Base-by-base conservation (phyloP, 2,797 vertebrate genomes). In the Nothura maculosa region DNA sequence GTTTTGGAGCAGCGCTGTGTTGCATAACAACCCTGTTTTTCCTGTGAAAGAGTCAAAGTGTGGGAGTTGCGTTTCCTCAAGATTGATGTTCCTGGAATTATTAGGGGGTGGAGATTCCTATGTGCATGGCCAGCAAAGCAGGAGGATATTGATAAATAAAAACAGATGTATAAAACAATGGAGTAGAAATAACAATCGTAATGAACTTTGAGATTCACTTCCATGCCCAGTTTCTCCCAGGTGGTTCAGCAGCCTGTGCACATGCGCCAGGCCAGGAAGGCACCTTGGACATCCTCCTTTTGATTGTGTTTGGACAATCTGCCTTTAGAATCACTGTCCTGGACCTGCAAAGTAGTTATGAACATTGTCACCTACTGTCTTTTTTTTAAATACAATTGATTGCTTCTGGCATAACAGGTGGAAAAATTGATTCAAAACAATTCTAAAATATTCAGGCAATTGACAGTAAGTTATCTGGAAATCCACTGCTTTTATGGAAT, bases 31-130 rank as follows among this genome's bases (percentile, higher is more conserved):
- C 87, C 8, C 57, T 80, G 91, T 80, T 96, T 95, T 95, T 95
- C 89, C 89, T 87, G 77, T 66, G 1, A 40, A 86, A 68, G 92
- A 90, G 85, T 92, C 74, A 16, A 83, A 89, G 90, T 90, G 95
- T 94, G 82, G 93, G 96, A 96, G 95, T 95, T 92, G 92, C 58
- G 19, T 84, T 96, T 95, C 94, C 89, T 94, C 82, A 84, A 70
- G 89, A 95, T 12, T 86, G 89, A 81, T 93, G 89, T 92, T 87
- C 78, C 85, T 89, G 93, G 77, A 89, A 96, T 85, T 70, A 6
- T 19, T 63, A 73, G 52, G 76, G 62, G 85, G 77, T 84, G 93
- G 89, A 91, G 92, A 95, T 94, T 96, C 95, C 92, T 95, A 92
- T 93, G 82, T 74, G 42, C 64, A 79, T 3, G 80, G 80, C 87